Evolutionary conservation across 1,140 invertebrate species (phyloP).

Genomic region (Apis cerana): DNA sequence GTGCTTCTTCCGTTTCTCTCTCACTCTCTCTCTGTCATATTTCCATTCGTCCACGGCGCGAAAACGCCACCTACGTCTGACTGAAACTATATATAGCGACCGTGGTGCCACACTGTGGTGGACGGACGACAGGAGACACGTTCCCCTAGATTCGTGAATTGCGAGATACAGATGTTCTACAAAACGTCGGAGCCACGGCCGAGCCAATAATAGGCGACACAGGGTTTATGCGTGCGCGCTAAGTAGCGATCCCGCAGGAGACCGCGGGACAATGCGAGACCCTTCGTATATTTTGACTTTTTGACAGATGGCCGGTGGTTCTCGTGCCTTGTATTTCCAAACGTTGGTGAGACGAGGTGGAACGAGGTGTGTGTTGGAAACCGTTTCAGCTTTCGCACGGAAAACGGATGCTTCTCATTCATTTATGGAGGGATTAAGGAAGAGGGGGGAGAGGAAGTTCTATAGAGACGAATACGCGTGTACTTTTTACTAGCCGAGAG

Average conservation of each 20-base stretch:
- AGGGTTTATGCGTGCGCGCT: slow-evolving; percentile 70
- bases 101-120: slow-evolving; percentile 18
- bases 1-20: not conserved
- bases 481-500: slow-evolving; percentile 23
- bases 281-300: slow-evolving; percentile 79
- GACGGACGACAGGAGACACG: not conserved
- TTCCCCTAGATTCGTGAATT: slow-evolving; percentile 27
- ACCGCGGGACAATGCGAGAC: slow-evolving; percentile 69
- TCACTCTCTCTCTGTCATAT: no score
- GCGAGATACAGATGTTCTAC: slow-evolving; percentile 74
- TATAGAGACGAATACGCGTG: slow-evolving; percentile 1
- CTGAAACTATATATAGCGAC: slow-evolving; percentile 2
- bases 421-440: slow-evolving; percentile 43
- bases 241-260: slow-evolving; percentile 78
- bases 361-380: not conserved
- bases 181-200: slow-evolving; percentile 70
- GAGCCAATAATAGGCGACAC: slow-evolving; percentile 64
- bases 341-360: not conserved
- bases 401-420: slow-evolving; percentile 32
- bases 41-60: no score
- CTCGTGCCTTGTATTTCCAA: slow-evolving; percentile 10
- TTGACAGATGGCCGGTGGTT: slow-evolving; percentile 74
- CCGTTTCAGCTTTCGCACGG: not conserved
- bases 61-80: not conserved
- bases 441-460: not conserved